These are phyloP conservation scores for Coccyzus lansbergi DNA, from an alignment of 2,797 vertebrate genomes.

Conservation along the genomic window DNA sequence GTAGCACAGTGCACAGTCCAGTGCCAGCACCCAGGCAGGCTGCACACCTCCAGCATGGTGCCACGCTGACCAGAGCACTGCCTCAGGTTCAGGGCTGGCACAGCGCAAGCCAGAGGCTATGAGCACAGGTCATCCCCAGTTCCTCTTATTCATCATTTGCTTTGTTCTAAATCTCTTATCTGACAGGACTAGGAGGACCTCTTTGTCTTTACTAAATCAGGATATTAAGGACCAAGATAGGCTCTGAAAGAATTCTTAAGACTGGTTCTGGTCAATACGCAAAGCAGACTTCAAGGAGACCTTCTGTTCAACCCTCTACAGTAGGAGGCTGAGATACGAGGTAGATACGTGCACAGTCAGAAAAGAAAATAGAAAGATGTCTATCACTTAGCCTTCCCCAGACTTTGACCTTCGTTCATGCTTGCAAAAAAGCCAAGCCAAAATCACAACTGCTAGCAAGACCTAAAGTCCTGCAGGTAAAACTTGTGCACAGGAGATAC, in stretches of 20 bases:
- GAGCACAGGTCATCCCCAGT: not conserved
- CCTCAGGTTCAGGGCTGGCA: not conserved
- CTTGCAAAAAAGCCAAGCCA: not conserved
- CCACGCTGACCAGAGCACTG: rapidly evolving
- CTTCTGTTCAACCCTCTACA: not conserved
- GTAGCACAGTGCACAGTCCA: rapidly evolving
- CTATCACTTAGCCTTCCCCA: not conserved
- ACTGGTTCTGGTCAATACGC: not conserved
- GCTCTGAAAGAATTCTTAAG: not conserved
- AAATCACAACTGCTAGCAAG: not conserved
- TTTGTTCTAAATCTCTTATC: not conserved
- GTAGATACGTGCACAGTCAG: not conserved
- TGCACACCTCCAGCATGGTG: rapidly evolving
- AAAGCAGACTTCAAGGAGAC: not conserved
- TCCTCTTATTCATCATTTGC: not conserved
- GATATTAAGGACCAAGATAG: not conserved
- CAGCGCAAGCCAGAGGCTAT: not conserved
- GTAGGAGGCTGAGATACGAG: not conserved
- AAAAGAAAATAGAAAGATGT: not conserved
- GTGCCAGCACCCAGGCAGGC: not conserved
- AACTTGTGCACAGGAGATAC: not conserved
- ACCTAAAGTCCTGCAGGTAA: slow-evolving; percentile 10
- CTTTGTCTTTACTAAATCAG: not conserved
- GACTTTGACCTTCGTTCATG: not conserved
- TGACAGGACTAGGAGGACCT: not conserved